Evolutionary conservation across 2,888 invertebrate species (phyloP), one percentile per base, ranked within the genome.

Genomic region (Hymenopus coronatus): DNA sequence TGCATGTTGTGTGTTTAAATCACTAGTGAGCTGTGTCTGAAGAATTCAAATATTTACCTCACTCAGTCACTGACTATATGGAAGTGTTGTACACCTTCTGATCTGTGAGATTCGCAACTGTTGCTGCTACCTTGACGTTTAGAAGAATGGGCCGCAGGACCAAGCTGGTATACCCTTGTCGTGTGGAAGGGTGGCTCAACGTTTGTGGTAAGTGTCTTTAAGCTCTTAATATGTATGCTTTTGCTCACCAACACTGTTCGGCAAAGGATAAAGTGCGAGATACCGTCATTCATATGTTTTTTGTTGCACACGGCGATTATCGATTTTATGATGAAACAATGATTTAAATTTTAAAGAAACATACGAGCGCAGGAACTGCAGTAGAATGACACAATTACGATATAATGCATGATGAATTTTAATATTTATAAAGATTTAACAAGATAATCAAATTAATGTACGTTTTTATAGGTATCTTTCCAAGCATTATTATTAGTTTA

Each of bases 141-240:
- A 20, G 3, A 25, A 85, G 14, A n/a, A 88, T 90, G 90, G 83
- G 89, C 12, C 90, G 90, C 54, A 87, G 89, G 15, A 88, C 81
- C 6, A 90, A 89, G 88, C 30, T 90, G 82, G 94, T 94, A 90
- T 95, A 94, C 92, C 95, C 95, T 20, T 94, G 94, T 91, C 93
- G 95, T 88, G 94, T 95, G 85, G 95, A 95, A 92, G 95, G 95
- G 90, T 95, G 95, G 95, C 93, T 95, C 91, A 94, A 94, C 91
- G 94, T 95, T 91, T 94, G 94, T 92, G 95, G 95, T 95, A 91
- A 94, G 94, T 93, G 83, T 83, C 83, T 4, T 70, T 70, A 54
- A 54, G 7, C 2, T 1, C 3, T 54, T 54, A 54, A 7, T 15
- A 3, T 15, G 12, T 54, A 2, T 14, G 15, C 4, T 3, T 46